Conservation (phyloP, 2,113 vertebrate species). For the Cyrtonyx montezumae region DNA sequence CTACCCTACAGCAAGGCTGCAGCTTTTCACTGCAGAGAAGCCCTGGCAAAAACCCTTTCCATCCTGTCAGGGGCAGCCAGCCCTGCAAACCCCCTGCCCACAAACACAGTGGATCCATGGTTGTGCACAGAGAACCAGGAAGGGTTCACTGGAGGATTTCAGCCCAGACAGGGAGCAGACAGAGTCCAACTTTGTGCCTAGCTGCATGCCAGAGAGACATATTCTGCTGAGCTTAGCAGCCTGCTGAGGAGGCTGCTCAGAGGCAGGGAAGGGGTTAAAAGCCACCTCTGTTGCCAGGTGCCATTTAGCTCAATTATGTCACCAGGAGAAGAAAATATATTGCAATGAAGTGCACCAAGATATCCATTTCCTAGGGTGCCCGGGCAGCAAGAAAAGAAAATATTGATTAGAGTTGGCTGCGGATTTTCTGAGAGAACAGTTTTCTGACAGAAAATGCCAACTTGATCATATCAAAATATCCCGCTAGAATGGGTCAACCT, state of each 20-base stretch:
- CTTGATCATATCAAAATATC: neutral
- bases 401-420: slow-evolving; percentile 18
- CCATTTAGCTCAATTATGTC: neutral
- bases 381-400: neutral
- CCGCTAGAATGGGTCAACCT: neutral
- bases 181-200: neutral
- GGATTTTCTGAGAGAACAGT: slow-evolving; percentile 8
- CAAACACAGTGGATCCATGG: fast-evolving
- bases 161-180: neutral
- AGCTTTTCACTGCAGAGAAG: neutral
- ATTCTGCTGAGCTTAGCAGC: neutral
- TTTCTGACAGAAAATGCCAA: neutral
- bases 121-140: neutral
- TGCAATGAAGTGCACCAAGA: neutral
- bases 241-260: neutral
- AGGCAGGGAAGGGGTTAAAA: neutral
- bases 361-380: neutral
- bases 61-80: fast-evolving
- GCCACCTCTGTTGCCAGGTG: neutral
- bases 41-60: fast-evolving
- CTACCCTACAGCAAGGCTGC: neutral
- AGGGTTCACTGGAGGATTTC: neutral
- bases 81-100: neutral
- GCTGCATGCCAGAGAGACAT: neutral
- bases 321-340: neutral